A percentile compares a stretch with the other conserved stretches of the same genome.
phyloP scores from a whole-genome alignment of 2,888 invertebrate genomes.

The Conops quadrifasciatus region DNA sequence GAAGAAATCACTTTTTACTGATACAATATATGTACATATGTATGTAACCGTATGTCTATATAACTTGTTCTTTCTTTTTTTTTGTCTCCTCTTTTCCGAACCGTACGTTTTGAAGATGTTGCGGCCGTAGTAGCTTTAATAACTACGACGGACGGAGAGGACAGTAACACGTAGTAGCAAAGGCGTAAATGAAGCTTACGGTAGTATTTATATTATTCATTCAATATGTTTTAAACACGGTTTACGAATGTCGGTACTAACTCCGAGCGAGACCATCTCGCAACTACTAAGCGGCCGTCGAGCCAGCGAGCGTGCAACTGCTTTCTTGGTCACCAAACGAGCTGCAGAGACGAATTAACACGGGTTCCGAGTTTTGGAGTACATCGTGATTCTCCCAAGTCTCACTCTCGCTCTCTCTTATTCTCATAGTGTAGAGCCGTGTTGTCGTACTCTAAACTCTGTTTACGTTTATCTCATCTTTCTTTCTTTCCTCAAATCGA shows the following conservation, averaged over 20 bases:
- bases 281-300: background rate
- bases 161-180: too few species aligned
- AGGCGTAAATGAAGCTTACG: too few species aligned
- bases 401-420: background rate
- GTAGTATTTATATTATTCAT: too few species aligned
- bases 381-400: constrained; percentile 20
- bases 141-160: too few species aligned
- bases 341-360: constrained; percentile 46
- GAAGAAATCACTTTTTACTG: too few species aligned
- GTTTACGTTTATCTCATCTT: background rate
- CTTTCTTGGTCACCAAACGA: constrained; percentile 36
- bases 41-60: too few species aligned
- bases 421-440: background rate
- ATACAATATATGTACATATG: too few species aligned
- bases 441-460: background rate
- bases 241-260: background rate
- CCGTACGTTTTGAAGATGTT: too few species aligned
- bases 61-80: too few species aligned
- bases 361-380: constrained; percentile 45
- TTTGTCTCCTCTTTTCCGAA: too few species aligned
- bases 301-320: constrained; percentile 22
- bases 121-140: too few species aligned
- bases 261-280: background rate
- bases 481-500: background rate
- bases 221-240: background rate